A percentile compares a stretch with the other conserved stretches of the same genome.
These are phyloP conservation scores for Flexamia atlantica DNA, from an alignment of 2,888 invertebrate species.

Conservation along the genomic window DNA sequence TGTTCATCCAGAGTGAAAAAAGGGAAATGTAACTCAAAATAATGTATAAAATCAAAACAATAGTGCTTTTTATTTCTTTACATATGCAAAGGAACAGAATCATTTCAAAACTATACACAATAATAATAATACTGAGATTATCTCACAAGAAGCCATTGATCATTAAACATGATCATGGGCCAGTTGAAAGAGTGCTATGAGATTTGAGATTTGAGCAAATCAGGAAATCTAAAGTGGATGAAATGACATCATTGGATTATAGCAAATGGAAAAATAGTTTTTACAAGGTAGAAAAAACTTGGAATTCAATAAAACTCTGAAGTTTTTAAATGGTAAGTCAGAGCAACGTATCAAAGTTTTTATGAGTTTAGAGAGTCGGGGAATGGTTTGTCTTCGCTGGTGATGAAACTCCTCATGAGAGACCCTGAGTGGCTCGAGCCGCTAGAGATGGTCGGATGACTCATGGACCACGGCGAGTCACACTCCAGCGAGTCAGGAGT, in stretches of 20 bases:
- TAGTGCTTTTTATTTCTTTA: background rate
- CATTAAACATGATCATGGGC: no score
- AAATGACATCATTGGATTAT: no score
- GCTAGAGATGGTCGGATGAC: slow-evolving; percentile 45
- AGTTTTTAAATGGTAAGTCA: no score
- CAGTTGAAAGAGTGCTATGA: no score
- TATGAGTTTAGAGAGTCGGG: slow-evolving; percentile 54
- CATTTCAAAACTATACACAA: slow-evolving; percentile 9
- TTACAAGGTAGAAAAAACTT: slow-evolving; percentile 42
- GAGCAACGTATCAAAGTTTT: no score
- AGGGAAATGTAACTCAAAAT: background rate
- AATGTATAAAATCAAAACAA: background rate
- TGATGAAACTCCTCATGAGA: slow-evolving; percentile 32
- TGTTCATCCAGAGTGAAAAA: no score
- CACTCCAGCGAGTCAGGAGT: slow-evolving; percentile 71
- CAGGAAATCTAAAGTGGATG: no score
- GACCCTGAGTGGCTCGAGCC: slow-evolving; percentile 38
- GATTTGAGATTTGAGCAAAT: no score
- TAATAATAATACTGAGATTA: slow-evolving; percentile 4
- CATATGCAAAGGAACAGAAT: background rate
- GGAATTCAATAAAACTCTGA: no score
- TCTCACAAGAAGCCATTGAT: background rate
- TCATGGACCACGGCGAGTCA: slow-evolving; percentile 68
- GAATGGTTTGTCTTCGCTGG: slow-evolving; percentile 45
- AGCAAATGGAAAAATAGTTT: no score